phyloP scores from a whole-genome alignment of 2,113 vertebrate species.

The Phocoena phocoena region DNA sequence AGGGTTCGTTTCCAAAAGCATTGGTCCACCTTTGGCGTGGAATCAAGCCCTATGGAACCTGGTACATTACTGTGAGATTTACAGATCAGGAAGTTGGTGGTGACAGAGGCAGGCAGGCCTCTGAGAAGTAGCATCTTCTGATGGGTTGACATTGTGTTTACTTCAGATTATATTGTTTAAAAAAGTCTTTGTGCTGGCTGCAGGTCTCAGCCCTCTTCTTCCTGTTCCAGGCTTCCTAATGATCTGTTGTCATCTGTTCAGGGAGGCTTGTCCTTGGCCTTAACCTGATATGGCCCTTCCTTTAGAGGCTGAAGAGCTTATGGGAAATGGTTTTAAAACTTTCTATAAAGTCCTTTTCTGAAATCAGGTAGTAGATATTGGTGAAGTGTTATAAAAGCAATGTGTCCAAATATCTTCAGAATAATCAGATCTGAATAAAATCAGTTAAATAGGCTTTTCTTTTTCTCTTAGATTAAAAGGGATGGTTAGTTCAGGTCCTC shows the following conservation, averaged over 20 bases:
- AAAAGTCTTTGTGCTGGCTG: background rate
- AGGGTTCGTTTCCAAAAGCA: background rate
- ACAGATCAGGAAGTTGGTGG: background rate
- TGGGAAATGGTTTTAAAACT: background rate
- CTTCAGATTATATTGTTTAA: background rate
- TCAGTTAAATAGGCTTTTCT: background rate
- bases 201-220: background rate
- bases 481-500: background rate
- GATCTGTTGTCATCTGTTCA: background rate
- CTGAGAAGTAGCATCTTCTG: background rate
- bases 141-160: background rate
- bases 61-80: background rate
- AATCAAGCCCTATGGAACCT: background rate
- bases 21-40: background rate
- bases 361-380: background rate
- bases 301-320: background rate
- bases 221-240: background rate
- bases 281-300: background rate
- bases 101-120: background rate
- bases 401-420: background rate
- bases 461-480: background rate
- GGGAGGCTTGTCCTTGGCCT: background rate
- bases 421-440: slow-evolving; percentile 29
- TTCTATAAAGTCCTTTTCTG: background rate
- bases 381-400: background rate